Base-by-base conservation (phyloP, 2,113 vertebrate species). In the Tapirus terrestris region DNA sequence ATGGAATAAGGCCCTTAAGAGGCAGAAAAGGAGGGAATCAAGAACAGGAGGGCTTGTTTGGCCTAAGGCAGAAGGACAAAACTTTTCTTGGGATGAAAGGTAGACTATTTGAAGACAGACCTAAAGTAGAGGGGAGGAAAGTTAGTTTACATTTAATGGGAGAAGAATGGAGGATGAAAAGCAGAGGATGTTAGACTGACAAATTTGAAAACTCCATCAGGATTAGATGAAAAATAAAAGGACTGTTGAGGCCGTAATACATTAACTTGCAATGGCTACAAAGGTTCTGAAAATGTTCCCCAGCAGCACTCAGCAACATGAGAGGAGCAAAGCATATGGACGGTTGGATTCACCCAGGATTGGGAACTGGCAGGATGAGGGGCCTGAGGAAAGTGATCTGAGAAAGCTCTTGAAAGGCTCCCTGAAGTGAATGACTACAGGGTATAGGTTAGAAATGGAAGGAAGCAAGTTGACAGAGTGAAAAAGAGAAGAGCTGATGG, bases 51-150 rank as follows among this genome's bases (percentile, higher is more conserved):
- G 45, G 31, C 6, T 85, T 70, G 16, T 53, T 63, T 92, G 18
- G 83, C 48, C 20, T 13, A 88, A 13, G 14, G n/a, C 17, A 82
- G 36, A 33, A 84, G 25, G 29, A 23, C 53, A 79, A 65, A 39
- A 86, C 39, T 85, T 91, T 70, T 75, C 82, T 58, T n/a, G 39
- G 61, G 10, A 48, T 31, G 70, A 89, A 91, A 84, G 27, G 67
- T 51, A 77, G 23, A 87, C 17, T n/a, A 79, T 51, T 48, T 95
- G 39, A 73, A 91, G 82, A 91, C 65, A 93, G 68, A 91, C 76
- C 45, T 85, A 31, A 94, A 75, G 58, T n/a, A 91, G 21, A 83
- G 33, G 1, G 1, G 39, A 82, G 56, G 80, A 73, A 43, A 45
- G 25, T 43, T 23, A 58, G 7, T n/a, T 65, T 63, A 43, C 17